A percentile compares a stretch with the other conserved stretches of the same genome.
These are phyloP conservation scores for Drosophila asahinai DNA, from an alignment of 1,140 invertebrate species.

Conservation along the genomic window DNA sequence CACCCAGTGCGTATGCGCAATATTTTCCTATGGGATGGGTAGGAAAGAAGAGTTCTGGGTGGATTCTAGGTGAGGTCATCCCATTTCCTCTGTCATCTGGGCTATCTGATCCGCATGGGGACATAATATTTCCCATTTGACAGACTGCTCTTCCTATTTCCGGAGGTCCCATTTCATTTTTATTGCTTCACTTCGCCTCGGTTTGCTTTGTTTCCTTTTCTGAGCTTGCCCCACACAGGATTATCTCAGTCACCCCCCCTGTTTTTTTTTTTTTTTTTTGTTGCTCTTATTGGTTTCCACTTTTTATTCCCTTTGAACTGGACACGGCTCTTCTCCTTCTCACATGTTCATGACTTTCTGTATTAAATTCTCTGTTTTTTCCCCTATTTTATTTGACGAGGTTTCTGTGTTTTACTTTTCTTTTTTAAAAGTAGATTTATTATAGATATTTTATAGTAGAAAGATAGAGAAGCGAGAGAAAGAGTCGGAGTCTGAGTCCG, in stretches of 20 bases:
- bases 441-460: conserved; percentile 45
- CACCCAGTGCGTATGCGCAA: conserved; percentile 61
- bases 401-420: conserved; percentile 56
- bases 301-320: conserved; percentile 64
- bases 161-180: conserved; percentile 48
- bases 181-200: conserved; percentile 50
- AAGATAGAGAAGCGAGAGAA: not conserved
- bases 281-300: conserved; percentile 52
- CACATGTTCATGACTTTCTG: conserved; percentile 29
- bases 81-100: conserved; percentile 28
- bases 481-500: not conserved
- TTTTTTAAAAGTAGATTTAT: conserved; percentile 67
- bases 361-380: conserved; percentile 41
- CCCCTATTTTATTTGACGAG: conserved; percentile 49
- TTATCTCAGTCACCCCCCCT: conserved; percentile 22
- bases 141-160: conserved; percentile 30
- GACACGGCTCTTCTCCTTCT: conserved; percentile 40
- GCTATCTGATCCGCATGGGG: conserved; percentile 34
- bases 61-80: conserved; percentile 30
- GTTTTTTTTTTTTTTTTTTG: conserved; percentile 2
- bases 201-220: conserved; percentile 29
- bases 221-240: conserved; percentile 8
- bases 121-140: conserved; percentile 42
- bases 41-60: not conserved
- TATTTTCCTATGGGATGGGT: not conserved